Evolutionary conservation across 37 sponge, comb jelly and placozoan genomes (phyloP).

Genomic region (Eunapius fragilis): DNA sequence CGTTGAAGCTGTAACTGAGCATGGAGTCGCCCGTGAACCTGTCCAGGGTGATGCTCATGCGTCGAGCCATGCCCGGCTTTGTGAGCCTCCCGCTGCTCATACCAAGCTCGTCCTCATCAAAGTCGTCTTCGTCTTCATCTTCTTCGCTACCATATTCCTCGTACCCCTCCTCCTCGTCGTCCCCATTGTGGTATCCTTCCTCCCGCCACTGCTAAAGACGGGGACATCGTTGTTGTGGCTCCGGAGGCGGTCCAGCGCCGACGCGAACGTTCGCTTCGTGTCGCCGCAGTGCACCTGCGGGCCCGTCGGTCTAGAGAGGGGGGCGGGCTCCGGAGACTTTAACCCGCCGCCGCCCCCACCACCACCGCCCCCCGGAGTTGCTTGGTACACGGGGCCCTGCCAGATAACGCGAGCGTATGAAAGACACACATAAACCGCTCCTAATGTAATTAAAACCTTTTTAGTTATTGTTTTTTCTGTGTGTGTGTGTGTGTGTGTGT

Average conservation of each 20-base stretch:
- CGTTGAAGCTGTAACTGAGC: conserved; percentile 68
- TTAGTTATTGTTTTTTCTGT: too few relatives aligned
- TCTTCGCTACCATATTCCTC: neutral
- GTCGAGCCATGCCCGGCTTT: neutral
- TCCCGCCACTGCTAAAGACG: conserved; percentile 7
- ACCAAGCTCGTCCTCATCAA: neutral
- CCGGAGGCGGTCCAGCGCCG: conserved; percentile 33
- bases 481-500: too few relatives aligned
- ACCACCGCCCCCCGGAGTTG: too few relatives aligned
- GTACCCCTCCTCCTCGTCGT: neutral
- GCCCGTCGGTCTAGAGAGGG: too few relatives aligned
- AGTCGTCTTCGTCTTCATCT: neutral
- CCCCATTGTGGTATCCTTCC: too few relatives aligned
- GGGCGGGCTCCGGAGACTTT: too few relatives aligned
- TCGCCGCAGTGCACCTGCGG: too few relatives aligned
- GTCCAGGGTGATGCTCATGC: conserved; percentile 16
- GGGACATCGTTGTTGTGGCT: conserved; percentile 17
- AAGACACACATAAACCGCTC: too few relatives aligned
- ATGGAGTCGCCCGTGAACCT: conserved; percentile 64
- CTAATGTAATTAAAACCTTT: too few relatives aligned
- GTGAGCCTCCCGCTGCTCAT: neutral
- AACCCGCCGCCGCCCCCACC: too few relatives aligned
- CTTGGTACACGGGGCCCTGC: too few relatives aligned
- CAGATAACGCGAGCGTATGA: too few relatives aligned
- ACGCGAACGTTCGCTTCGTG: neutral